phyloP scores from a whole-genome alignment of 2,797 vertebrate genomes.

The Hyperoplus lanceolatus region DNA sequence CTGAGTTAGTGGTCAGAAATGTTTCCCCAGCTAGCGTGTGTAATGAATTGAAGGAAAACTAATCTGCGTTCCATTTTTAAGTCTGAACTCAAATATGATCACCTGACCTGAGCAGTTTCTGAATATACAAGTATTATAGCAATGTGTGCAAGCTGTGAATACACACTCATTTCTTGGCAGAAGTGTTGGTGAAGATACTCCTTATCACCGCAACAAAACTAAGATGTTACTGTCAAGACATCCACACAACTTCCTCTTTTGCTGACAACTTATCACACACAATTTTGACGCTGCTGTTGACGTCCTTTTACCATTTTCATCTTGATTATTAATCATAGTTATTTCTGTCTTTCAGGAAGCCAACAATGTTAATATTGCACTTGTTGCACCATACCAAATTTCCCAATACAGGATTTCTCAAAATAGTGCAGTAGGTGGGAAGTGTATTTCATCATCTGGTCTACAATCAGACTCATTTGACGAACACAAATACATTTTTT shows the following conservation, averaged over 20 bases:
- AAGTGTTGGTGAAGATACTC: neutral
- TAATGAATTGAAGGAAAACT: neutral
- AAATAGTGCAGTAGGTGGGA: neutral
- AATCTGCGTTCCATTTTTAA: neutral
- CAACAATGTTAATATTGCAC: neutral
- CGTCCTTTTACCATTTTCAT: neutral
- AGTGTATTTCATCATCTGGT: neutral
- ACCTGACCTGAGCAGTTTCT: neutral
- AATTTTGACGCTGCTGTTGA: constrained; percentile 7
- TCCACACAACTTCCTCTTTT: constrained; percentile 53
- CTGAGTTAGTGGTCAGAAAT: neutral
- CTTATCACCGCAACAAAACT: constrained; percentile 1
- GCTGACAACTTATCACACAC: neutral
- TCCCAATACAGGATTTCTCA: constrained; percentile 5
- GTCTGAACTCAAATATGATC: neutral
- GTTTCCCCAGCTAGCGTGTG: neutral
- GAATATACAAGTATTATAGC: neutral
- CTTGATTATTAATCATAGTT: neutral
- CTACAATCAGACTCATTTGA: constrained; percentile 1
- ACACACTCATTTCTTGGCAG: neutral
- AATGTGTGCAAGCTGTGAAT: neutral
- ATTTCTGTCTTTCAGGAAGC: constrained; percentile 7
- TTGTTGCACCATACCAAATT: constrained; percentile 2
- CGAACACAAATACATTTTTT: neutral
- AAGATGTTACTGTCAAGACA: neutral